phyloP scores from a whole-genome alignment of 1,140 invertebrate genomes.

The Meloidogyne exigua region DNA sequence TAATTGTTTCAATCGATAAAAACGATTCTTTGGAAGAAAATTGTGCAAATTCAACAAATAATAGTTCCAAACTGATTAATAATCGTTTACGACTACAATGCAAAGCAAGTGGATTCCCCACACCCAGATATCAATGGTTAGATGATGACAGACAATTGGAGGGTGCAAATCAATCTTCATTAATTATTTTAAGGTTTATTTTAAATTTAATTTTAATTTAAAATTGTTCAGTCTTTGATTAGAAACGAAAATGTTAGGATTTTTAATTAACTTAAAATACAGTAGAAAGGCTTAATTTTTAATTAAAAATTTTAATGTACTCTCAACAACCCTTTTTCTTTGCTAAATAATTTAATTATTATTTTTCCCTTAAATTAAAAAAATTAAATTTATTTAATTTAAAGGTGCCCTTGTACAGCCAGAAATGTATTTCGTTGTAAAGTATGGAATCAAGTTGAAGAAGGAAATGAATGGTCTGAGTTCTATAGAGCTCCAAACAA shows the following conservation, averaged over 20 bases:
- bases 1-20: conserved; percentile 41
- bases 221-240: too few species aligned
- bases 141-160: conserved; percentile 49
- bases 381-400: too few species aligned
- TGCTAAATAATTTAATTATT: too few species aligned
- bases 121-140: conserved; percentile 53
- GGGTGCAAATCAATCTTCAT: conserved; percentile 23
- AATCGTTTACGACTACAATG: conserved; percentile 49
- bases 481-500: conserved; percentile 52
- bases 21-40: conserved; percentile 22
- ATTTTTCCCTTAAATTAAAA: too few species aligned
- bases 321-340: too few species aligned
- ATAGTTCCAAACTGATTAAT: not conserved
- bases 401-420: conserved; percentile 57
- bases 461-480: conserved; percentile 54
- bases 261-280: too few species aligned
- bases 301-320: too few species aligned
- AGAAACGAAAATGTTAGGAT: too few species aligned
- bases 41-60: not conserved
- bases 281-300: too few species aligned
- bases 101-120: conserved; percentile 60
- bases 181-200: conserved; percentile 48
- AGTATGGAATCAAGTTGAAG: conserved; percentile 53
- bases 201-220: too few species aligned
- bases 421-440: conserved; percentile 55